Conservation (phyloP, 2,113 vertebrate species). For the Dascyllus trimaculatus region DNA sequence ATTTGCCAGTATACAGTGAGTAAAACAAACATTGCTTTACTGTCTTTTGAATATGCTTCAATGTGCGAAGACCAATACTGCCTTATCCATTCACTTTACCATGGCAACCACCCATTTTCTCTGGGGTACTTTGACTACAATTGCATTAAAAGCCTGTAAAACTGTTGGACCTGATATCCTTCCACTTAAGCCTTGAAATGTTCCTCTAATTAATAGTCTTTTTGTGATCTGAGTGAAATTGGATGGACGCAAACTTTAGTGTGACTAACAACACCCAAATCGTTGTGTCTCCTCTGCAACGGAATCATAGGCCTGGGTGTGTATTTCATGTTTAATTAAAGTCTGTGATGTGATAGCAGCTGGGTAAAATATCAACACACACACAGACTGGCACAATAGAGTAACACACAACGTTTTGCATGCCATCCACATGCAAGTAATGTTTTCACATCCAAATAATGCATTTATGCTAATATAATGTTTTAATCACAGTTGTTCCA, state of each 20-base stretch:
- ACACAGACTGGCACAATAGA: neutral
- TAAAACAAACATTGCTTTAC: slow-evolving; percentile 21
- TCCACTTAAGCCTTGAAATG: slow-evolving; percentile 60
- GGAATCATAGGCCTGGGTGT: slow-evolving; percentile 2
- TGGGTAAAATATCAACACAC: neutral
- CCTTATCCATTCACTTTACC: slow-evolving; percentile 56
- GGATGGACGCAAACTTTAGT: slow-evolving; percentile 29
- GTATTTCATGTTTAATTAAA: slow-evolving; percentile 10
- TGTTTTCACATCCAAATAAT: slow-evolving; percentile 48
- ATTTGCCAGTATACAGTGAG: neutral
- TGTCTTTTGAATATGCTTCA: slow-evolving; percentile 28
- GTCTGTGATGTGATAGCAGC: slow-evolving; percentile 27
- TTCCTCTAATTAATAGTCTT: slow-evolving; percentile 66
- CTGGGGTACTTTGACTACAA: slow-evolving; percentile 40
- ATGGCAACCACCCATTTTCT: slow-evolving; percentile 56
- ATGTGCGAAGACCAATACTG: slow-evolving; percentile 8
- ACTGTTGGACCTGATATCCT: slow-evolving; percentile 65
- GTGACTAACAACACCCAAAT: slow-evolving; percentile 25
- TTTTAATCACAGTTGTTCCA: slow-evolving; percentile 64
- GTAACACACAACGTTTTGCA: slow-evolving; percentile 22
- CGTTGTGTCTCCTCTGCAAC: slow-evolving; percentile 26
- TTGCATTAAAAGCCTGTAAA: slow-evolving; percentile 56
- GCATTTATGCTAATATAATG: slow-evolving; percentile 61
- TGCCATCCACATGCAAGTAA: slow-evolving; percentile 22
- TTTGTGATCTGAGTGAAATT: slow-evolving; percentile 66